phyloP scores from a whole-genome alignment of 2,113 vertebrate species.

The Natator depressus region DNA sequence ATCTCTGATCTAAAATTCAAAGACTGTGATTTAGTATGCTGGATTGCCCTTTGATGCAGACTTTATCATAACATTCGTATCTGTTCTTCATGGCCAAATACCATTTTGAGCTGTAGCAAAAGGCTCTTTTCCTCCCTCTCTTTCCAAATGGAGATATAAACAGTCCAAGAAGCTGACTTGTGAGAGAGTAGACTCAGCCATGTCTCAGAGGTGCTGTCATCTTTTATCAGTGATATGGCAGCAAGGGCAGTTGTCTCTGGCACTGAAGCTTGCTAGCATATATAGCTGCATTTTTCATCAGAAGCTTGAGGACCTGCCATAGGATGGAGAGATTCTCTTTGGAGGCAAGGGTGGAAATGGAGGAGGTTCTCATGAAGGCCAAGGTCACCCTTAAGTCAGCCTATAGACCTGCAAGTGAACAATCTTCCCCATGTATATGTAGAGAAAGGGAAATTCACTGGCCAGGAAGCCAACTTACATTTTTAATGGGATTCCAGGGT shows the following conservation, averaged over 20 bases:
- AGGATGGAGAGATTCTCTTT: background rate
- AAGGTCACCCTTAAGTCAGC: background rate
- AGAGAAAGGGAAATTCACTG: background rate
- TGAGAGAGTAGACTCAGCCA: background rate
- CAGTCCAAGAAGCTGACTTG: background rate
- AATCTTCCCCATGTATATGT: background rate
- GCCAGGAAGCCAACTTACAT: background rate
- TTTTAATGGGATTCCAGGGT: background rate
- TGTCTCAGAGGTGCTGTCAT: background rate
- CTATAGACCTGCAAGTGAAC: conserved; percentile 23
- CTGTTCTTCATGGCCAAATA: background rate
- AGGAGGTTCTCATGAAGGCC: conserved; percentile 47
- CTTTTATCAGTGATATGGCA: background rate
- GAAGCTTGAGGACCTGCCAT: background rate
- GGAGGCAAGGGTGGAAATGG: conserved; percentile 35
- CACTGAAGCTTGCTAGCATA: background rate
- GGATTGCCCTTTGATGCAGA: background rate
- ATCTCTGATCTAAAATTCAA: background rate
- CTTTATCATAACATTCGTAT: background rate
- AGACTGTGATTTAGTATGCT: background rate
- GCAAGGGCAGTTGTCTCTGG: background rate
- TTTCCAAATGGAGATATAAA: background rate
- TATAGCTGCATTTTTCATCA: background rate
- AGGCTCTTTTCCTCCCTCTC: background rate
- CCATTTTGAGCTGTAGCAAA: background rate